Evolutionary conservation across 2,113 vertebrate genomes (phyloP), one percentile per base, ranked within the genome.

Genomic region (Mormoops blainvillei): DNA sequence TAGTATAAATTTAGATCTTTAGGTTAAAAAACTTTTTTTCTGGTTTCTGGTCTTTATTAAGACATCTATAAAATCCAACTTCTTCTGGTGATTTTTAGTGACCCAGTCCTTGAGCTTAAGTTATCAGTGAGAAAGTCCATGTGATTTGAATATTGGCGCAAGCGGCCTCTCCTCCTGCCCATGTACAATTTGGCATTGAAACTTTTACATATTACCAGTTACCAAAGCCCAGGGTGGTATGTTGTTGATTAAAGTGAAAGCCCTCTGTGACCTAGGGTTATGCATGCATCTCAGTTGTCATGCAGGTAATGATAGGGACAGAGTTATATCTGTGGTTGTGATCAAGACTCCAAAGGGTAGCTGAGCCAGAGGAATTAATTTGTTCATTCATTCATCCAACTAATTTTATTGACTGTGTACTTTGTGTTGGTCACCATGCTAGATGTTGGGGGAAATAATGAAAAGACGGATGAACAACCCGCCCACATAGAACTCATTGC

Each of bases 1-100:
- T 78, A 73, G 4, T 94, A 24, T 90, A 95, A 76, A 84, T 70
- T 80, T 76, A 92, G 52, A 45, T 48, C 36, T 95, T 93, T 94
- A 67, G 54, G 70, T 88, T 91, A 91, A 93, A 43, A 94, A 95
- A 18, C 52, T 58, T 80, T 19, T 87, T 80, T 73, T 28, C 67
- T 87, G 9, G 9, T 65, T 97, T 83, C 41, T 87, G 28, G 26
- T 89, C 61, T 87, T 89, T 33, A 56, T 77, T 89, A 83, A 83
- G 50, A 38, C 19, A 87, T 56, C 20, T 76, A 65, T 67, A 91
- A 96, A 88, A 71, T 33, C 13, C 16, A 80, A 7, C 45, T 52
- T 85, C 45, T 52, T 85, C 41, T 63, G 13, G 48, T 78, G 28
- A 95, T 71, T 91, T 91, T 89, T 74, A 96, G 67, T 93, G 52